phyloP scores from a whole-genome alignment of 1,140 invertebrate species.

The Pseudachorutes palmiensis region DNA sequence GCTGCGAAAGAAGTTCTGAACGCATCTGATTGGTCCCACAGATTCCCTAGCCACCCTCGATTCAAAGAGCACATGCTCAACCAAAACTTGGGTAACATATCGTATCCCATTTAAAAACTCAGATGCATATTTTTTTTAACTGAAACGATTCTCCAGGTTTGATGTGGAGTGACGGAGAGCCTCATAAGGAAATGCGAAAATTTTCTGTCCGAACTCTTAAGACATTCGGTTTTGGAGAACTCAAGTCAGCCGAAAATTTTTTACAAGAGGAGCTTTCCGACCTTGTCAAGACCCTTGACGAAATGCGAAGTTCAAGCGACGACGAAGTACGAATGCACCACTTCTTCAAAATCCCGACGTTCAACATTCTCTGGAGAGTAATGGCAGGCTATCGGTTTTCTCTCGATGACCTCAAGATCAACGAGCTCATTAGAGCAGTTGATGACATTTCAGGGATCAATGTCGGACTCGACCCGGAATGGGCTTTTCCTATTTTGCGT shows the following conservation, averaged over 20 bases:
- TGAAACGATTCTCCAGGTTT: neutral
- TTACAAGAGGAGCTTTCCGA: constrained; percentile 9
- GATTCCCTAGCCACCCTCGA: constrained; percentile 8
- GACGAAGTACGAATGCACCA: constrained; percentile 10
- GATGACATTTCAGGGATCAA: constrained; percentile 13
- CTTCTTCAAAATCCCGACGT: constrained; percentile 44
- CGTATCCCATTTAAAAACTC: neutral
- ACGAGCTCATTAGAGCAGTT: neutral
- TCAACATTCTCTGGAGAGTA: constrained; percentile 79
- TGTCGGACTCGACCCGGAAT: constrained; percentile 10
- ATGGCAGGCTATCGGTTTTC: constrained; percentile 61
- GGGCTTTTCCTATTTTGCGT: constrained; percentile 3
- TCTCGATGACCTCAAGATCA: constrained; percentile 39
- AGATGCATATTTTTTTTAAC: neutral
- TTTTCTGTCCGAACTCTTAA: constrained; percentile 4
- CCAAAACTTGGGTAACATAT: constrained; percentile 13
- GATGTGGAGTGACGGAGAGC: constrained; percentile 4
- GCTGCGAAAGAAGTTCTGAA: constrained; percentile 5
- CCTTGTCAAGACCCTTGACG: neutral
- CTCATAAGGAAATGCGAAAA: constrained; percentile 10
- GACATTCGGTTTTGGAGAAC: constrained; percentile 15
- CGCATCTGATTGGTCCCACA: neutral
- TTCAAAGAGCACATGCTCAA: constrained; percentile 9
- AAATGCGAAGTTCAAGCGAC: neutral
- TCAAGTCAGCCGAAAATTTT: neutral